Evolutionary conservation across 2,113 vertebrate genomes (phyloP), one percentile per base, ranked within the genome.

Genomic region (Aspidoscelis tigris): DNA sequence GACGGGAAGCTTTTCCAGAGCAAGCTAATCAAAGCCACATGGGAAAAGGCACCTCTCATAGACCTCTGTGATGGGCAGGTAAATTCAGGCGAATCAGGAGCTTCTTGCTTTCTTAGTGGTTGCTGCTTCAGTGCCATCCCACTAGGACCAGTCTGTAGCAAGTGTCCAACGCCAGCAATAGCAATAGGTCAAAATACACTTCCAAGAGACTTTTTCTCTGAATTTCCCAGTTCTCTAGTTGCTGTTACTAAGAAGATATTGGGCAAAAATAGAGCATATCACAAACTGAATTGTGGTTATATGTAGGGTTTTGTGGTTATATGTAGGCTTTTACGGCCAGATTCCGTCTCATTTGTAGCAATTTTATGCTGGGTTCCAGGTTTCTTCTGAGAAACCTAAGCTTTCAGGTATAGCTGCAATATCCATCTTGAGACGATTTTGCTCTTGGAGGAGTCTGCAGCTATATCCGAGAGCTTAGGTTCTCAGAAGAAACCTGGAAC

Each of bases 41-140:
- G 97, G 5, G 97, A 98, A 84, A 95, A 96, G 47, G 96, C 95
- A 2, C 95, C 97, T 55, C 95, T 98, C 89, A 93, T 98, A 84
- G 97, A 98, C 93, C 97, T 98, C 94, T 98, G 98, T 44, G 97
- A 98, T 89, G 97, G 98, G 18, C 97, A 98, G 97, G 98, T 98
- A 93, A 2, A 89, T 5, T 21, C 20, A 22, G 2, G 64, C 18
- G 4, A 44, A 21, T 4, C 8, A 50, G 64, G 2, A 47, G 55
- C 53, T 55, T 3, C 50, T n/a, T n/a, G 10, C 65, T n/a, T 70
- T 18, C 22, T 20, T 16, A 24, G 5, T 65, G 1, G 2, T 6
- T 7, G 9, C 44, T 58, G 64, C 16, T 8, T 3, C 11, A 16
- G 61, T 11, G 44, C 44, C 11, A 47, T 21, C 22, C 72, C 44